These are phyloP conservation scores for Stomatorhinus ivindoensis DNA, from an alignment of 2,113 vertebrate species.

Conservation along the genomic window DNA sequence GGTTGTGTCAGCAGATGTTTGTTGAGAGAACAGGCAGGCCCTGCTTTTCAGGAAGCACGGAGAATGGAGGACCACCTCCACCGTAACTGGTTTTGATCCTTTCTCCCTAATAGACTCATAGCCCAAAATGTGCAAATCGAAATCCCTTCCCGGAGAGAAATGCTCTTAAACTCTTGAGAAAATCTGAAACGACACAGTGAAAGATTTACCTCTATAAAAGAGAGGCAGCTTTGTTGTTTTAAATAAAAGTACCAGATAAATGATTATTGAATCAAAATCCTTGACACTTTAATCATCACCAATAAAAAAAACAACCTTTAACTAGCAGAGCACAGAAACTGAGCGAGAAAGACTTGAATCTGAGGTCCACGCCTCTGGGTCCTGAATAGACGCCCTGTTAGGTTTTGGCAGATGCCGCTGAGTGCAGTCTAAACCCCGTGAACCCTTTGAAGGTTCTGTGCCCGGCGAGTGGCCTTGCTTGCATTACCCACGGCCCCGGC, in stretches of 20 bases:
- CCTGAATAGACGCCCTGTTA: background rate
- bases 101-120: background rate
- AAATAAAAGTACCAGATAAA: background rate
- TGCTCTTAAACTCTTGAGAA: background rate
- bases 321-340: background rate
- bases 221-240: background rate
- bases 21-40: background rate
- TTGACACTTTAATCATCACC: background rate
- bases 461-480: background rate
- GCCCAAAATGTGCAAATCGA: background rate
- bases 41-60: background rate
- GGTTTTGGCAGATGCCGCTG: background rate
- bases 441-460: background rate
- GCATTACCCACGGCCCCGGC: background rate
- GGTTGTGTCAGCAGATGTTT: background rate
- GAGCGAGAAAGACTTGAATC: background rate
- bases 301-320: background rate
- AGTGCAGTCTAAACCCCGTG: background rate
- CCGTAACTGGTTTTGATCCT: background rate
- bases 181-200: background rate
- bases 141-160: background rate
- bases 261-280: background rate
- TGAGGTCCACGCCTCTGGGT: background rate
- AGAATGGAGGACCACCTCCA: background rate
- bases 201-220: background rate